Percentiles rank a stretch among this genome's conserved stretches.
Evolutionary conservation across 2,113 vertebrate genomes (phyloP).

Genomic region (Cettia cetti): DNA sequence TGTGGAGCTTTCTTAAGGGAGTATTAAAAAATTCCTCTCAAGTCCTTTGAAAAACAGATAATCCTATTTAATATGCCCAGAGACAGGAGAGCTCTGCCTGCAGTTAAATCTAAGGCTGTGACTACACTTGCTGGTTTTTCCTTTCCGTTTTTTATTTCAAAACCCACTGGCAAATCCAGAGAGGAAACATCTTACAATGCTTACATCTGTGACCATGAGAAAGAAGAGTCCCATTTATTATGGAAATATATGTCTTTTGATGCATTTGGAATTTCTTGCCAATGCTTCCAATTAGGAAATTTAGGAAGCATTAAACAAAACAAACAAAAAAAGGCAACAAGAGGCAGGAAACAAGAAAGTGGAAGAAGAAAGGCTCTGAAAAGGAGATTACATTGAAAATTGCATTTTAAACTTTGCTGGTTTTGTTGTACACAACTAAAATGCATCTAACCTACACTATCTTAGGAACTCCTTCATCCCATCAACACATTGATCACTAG

Average conservation of each 20-base stretch:
- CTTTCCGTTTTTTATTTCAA: not conserved
- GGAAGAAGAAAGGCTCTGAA: not conserved
- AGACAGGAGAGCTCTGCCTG: not conserved
- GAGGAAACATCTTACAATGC: not conserved
- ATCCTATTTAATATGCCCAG: not conserved
- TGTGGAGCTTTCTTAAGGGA: not conserved
- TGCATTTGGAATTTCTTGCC: not conserved
- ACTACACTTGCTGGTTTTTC: not conserved
- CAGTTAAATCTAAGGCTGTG: not conserved
- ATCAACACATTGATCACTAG: not conserved
- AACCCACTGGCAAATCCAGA: not conserved
- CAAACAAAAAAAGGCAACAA: not conserved
- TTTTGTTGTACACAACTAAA: not conserved
- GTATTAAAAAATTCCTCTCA: not conserved
- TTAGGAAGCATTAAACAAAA: not conserved
- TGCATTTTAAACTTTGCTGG: not conserved
- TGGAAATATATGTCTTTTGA: not conserved
- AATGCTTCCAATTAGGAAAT: not conserved
- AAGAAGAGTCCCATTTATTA: not conserved
- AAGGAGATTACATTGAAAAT: not conserved
- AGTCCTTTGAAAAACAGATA: not conserved
- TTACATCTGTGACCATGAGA: not conserved
- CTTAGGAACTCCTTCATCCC: not conserved
- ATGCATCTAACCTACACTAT: not conserved
- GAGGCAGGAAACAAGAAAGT: not conserved